Percentiles rank a stretch among this genome's conserved stretches.
phyloP scores from a whole-genome alignment of 2,113 vertebrate genomes.

The Onychostruthus taczanowskii region DNA sequence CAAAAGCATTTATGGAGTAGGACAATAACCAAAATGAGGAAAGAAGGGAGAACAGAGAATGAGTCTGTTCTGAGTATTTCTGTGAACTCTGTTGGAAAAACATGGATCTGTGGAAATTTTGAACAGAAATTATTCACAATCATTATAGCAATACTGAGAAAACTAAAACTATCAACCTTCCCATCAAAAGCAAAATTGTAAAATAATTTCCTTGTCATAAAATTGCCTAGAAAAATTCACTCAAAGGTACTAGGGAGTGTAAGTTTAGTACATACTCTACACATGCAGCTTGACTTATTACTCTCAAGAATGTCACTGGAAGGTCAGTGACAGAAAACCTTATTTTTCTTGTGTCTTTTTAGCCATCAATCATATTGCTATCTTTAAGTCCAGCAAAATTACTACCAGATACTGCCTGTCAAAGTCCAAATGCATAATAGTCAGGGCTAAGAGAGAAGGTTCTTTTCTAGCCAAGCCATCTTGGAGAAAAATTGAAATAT shows the following conservation, averaged over 20 bases:
- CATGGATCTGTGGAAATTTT: not conserved
- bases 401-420: constrained; percentile 3
- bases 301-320: not conserved
- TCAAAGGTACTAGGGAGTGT: not conserved
- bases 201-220: not conserved
- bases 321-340: not conserved
- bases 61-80: not conserved
- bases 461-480: not conserved
- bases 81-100: not conserved
- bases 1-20: not conserved
- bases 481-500: not conserved
- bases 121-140: not conserved
- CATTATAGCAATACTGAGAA: not conserved
- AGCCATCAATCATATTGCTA: not conserved
- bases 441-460: not conserved
- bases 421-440: not conserved
- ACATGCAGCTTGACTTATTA: not conserved
- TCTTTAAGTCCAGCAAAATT: constrained; percentile 1
- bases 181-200: not conserved
- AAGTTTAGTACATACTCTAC: not conserved
- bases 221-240: not conserved
- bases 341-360: constrained; percentile 12
- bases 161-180: not conserved
- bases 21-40: not conserved
- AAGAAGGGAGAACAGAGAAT: not conserved